Evolutionary conservation across 1,140 invertebrate species (phyloP), one percentile per base, ranked within the genome.

Genomic region (Galendromus occidentalis): DNA sequence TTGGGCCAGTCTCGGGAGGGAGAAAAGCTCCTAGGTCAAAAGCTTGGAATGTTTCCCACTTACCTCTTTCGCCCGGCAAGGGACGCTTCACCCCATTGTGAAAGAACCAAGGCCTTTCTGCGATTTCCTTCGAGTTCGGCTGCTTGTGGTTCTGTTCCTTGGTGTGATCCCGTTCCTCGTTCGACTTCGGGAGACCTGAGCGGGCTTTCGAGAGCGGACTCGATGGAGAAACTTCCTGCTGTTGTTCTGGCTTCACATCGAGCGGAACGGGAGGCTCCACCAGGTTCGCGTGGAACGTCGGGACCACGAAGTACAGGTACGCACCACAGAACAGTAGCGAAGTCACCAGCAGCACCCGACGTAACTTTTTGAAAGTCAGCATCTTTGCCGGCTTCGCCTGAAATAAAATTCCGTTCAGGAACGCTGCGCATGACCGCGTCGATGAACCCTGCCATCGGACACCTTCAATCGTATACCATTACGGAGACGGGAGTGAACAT

Each of bases 331-430:
- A 59, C 12, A 59, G 51, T 25, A 59, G 20, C 14, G 25, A 59
- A 25, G 14, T 29, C 25, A 59, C 51, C 14, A 59, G 51, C 12
- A 59, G 14, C 14, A 59, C 51, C 25, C 51, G 51, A 14, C 51
- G 51, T 9, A 59, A 33, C 22, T 59, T 59, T 25, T 59, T 59
- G 51, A 59, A 59, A 17, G 51, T 59, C 51, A 59, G 25, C 51
- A 59, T 59, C 33, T 4, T 39, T 39, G 33, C 33, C 33, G 33
- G 33, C 33, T 39, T 39, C 33, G 33, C 33, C 33, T 39, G 33
- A 39, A 39, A 39, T 9, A 9, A 39, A 39, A 39, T 39, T 39
- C 33, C 33, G 33, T 39, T 39, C 9, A 39, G 33, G 4, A 9
- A 39, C 33, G 9, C 9, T 9, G 33, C 33, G 9, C 33, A 39